Evolutionary conservation across 1,140 invertebrate species (phyloP).

Genomic region (Gonioctena quinquepunctata): DNA sequence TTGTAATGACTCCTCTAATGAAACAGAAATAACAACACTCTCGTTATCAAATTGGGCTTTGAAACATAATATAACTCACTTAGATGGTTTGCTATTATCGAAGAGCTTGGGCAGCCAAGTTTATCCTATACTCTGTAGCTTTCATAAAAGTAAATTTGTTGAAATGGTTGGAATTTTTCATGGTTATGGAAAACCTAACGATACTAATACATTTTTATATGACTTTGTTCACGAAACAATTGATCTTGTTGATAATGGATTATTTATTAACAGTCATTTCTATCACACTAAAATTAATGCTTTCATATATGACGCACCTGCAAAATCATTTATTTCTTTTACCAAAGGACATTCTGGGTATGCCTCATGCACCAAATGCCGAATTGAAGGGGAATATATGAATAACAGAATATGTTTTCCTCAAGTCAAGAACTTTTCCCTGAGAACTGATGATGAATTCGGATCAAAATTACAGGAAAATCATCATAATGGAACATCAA

Average conservation of each 20-base stretch:
- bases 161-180: not conserved
- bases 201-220: not conserved
- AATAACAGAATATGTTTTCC: not conserved
- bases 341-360: conserved; percentile 9
- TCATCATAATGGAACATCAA: conserved; percentile 4
- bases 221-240: conserved; percentile 1
- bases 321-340: not conserved
- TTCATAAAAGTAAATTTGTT: too few relatives aligned
- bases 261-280: not conserved
- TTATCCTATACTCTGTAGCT: not conserved
- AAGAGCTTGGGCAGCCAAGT: not conserved
- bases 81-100: not conserved
- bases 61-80: too few relatives aligned
- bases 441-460: not conserved
- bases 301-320: conserved; percentile 11
- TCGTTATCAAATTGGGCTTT: too few relatives aligned
- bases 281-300: not conserved
- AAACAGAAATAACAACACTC: too few relatives aligned
- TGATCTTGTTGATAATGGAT: not conserved
- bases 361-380: conserved; percentile 16
- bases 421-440: not conserved
- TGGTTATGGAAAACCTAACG: not conserved
- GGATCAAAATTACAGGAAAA: not conserved
- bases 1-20: too few relatives aligned
- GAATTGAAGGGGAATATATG: not conserved